phyloP scores from a whole-genome alignment of 2,113 vertebrate genomes.

The Danionella cerebrum region DNA sequence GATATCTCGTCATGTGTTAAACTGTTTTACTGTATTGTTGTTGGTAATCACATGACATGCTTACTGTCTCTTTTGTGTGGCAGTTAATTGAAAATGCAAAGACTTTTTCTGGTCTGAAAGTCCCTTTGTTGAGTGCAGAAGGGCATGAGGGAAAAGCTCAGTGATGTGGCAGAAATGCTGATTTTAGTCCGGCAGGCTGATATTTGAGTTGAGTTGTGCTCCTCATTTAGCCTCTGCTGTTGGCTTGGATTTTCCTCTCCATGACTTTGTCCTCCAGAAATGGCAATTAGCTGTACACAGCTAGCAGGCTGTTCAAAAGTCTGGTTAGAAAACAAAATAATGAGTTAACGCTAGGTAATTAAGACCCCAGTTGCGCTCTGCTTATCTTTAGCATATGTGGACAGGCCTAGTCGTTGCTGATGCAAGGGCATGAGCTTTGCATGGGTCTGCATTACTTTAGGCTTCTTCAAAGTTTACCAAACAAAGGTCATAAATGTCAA shows the following conservation, averaged over 20 bases:
- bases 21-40: background rate
- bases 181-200: constrained; percentile 28
- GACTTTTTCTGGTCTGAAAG: background rate
- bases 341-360: constrained; percentile 37
- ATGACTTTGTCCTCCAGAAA: constrained; percentile 34
- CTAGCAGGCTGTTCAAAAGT: constrained; percentile 37
- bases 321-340: constrained; percentile 44
- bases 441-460: background rate
- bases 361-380: constrained; percentile 30
- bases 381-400: constrained; percentile 22
- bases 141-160: constrained; percentile 22
- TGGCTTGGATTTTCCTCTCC: constrained; percentile 36
- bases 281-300: constrained; percentile 33
- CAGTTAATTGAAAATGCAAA: no score
- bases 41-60: background rate
- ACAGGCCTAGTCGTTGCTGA: constrained; percentile 6
- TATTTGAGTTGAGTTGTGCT: constrained; percentile 27
- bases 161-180: background rate
- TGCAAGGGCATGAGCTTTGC: background rate
- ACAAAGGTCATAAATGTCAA: constrained; percentile 3
- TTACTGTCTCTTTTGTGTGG: no score
- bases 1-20: background rate
- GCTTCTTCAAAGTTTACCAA: background rate
- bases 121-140: constrained; percentile 2
- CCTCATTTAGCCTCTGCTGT: constrained; percentile 32